A percentile compares a stretch with the other conserved stretches of the same genome.
These are phyloP conservation scores for Papilio dardanus DNA, from an alignment of 1,140 invertebrate genomes.

Conservation along the genomic window DNA sequence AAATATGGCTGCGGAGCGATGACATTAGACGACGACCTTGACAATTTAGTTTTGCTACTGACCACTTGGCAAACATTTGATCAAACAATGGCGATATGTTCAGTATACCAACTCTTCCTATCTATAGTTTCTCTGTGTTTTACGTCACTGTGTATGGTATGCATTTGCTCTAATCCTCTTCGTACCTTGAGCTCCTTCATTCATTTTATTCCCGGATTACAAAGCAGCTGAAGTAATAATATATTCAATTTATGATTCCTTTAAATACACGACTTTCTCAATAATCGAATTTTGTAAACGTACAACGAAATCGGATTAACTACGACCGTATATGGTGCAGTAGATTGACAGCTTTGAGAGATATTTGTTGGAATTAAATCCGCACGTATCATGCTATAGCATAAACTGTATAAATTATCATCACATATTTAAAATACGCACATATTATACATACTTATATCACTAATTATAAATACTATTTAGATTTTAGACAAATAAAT, in stretches of 20 bases:
- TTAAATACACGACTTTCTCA: not conserved
- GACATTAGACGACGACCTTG: conserved; percentile 14
- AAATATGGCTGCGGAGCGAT: not conserved
- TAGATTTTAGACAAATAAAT: no score
- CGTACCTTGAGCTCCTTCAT: not conserved
- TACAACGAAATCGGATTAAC: conserved; percentile 3
- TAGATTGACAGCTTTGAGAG: conserved; percentile 2
- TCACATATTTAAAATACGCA: not conserved
- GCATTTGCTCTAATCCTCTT: not conserved
- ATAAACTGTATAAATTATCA: not conserved
- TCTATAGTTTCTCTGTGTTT: not conserved
- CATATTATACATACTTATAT: not conserved
- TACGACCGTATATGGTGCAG: not conserved
- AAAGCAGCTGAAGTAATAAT: not conserved
- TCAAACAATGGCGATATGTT: not conserved
- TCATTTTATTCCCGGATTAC: not conserved
- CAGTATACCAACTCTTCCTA: not conserved
- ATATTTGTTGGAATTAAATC: not conserved
- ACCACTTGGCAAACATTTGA: not conserved
- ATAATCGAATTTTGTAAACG: not conserved
- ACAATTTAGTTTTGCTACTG: not conserved
- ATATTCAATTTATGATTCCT: not conserved
- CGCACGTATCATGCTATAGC: not conserved
- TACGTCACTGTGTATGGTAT: not conserved
- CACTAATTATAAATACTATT: no score